A percentile compares a stretch with the other conserved stretches of the same genome.
Evolutionary conservation across 1,140 invertebrate genomes (phyloP).

Genomic region (Drosophila chauvacae): DNA sequence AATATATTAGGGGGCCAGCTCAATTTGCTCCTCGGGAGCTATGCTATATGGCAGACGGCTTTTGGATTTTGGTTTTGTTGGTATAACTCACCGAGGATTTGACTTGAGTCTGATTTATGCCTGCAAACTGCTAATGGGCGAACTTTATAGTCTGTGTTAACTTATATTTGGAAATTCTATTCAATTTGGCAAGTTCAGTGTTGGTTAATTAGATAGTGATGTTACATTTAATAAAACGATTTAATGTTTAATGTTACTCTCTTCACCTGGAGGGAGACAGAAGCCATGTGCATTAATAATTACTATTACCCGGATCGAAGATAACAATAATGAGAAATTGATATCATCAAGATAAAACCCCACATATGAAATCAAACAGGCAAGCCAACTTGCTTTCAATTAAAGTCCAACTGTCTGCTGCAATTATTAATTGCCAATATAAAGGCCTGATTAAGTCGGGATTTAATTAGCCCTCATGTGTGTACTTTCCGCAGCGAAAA

Average conservation of each 20-base stretch:
- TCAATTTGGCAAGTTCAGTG: background rate
- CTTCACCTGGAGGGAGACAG: too few relatives aligned
- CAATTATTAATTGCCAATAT: conserved; percentile 14
- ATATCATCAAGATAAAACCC: background rate
- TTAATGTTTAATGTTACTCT: too few relatives aligned
- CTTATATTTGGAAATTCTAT: background rate
- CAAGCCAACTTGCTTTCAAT: background rate
- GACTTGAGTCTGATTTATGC: conserved; percentile 29
- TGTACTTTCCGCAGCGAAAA: conserved; percentile 2
- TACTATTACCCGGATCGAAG: background rate
- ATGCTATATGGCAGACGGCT: conserved; percentile 12
- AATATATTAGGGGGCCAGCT: conserved; percentile 26
- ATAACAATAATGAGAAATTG: background rate
- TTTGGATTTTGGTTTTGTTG: conserved; percentile 14
- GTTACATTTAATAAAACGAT: background rate
- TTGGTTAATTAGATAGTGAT: background rate
- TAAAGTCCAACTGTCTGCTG: background rate
- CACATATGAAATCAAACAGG: too few relatives aligned
- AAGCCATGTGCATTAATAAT: too few relatives aligned
- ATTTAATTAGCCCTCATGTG: conserved; percentile 27
- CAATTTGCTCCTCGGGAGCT: conserved; percentile 36
- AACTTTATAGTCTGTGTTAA: background rate
- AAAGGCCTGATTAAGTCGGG: conserved; percentile 8
- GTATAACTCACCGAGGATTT: conserved; percentile 29
- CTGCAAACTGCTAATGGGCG: conserved; percentile 1